Evolutionary conservation across 2,888 invertebrate species (phyloP).

Genomic region (Agonum fuliginosum): DNA sequence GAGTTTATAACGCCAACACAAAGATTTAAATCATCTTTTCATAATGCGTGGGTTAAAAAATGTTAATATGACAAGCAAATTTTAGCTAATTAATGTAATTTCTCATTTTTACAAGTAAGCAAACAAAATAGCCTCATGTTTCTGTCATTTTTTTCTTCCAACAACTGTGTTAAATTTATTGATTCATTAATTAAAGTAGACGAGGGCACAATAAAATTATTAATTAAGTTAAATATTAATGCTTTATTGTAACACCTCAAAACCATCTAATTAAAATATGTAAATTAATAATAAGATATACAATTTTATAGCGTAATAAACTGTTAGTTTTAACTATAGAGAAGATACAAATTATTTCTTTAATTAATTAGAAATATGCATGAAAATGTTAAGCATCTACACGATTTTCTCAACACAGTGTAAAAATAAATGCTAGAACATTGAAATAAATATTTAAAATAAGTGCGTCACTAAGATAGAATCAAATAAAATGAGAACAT

Average conservation of each 20-base stretch:
- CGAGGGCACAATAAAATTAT: neutral
- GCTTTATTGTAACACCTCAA: constrained; percentile 22
- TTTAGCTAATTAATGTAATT: neutral
- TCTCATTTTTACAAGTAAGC: constrained; percentile 1
- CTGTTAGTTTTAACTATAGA: neutral
- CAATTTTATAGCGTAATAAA: constrained; percentile 16
- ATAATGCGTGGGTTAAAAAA: neutral
- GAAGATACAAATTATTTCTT: neutral
- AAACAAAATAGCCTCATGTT: neutral
- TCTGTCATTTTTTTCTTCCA: neutral
- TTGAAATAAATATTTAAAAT: neutral
- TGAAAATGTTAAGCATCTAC: neutral
- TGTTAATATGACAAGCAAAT: constrained; percentile 9
- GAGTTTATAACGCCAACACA: neutral
- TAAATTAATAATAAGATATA: constrained; percentile 16
- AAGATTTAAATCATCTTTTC: neutral
- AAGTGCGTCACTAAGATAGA: too few relatives aligned
- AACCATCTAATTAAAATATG: constrained; percentile 48
- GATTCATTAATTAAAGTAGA: neutral
- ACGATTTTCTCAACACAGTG: neutral
- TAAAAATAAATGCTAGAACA: neutral
- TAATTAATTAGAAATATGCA: neutral
- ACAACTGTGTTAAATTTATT: neutral
- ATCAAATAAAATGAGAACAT: too few relatives aligned
- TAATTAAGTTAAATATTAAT: constrained; percentile 2